phyloP scores from a whole-genome alignment of 2,113 vertebrate genomes.

The Synchiropus splendidus region DNA sequence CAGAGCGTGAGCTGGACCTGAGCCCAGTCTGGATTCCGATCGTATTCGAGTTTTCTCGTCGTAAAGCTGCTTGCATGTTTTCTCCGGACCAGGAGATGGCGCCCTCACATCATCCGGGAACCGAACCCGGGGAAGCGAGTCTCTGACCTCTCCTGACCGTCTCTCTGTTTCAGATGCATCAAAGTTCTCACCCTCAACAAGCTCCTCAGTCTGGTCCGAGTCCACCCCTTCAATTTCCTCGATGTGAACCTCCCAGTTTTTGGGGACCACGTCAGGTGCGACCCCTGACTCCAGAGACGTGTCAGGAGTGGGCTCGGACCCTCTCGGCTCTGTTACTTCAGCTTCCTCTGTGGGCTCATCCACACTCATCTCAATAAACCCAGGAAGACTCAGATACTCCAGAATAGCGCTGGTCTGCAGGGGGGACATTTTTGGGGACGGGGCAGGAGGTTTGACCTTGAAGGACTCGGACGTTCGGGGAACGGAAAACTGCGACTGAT shows the following conservation, averaged over 20 bases:
- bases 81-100: constrained; percentile 24
- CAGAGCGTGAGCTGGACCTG: constrained; percentile 41
- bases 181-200: constrained; percentile 8
- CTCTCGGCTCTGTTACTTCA: constrained; percentile 24
- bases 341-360: constrained; percentile 61
- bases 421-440: constrained; percentile 52
- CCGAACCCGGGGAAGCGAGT: constrained; percentile 26
- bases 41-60: constrained; percentile 44
- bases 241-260: constrained; percentile 57
- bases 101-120: constrained; percentile 35
- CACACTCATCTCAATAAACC: constrained; percentile 76
- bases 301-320: constrained; percentile 19
- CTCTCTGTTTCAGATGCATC: constrained; percentile 13
- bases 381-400: constrained; percentile 70
- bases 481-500: constrained; percentile 61
- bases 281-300: constrained; percentile 30
- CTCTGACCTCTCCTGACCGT: constrained; percentile 16
- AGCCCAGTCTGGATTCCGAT: constrained; percentile 27
- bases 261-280: constrained; percentile 63
- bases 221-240: constrained; percentile 24
- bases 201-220: constrained; percentile 14
- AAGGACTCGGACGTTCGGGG: constrained; percentile 52
- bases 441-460: constrained; percentile 39
- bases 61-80: constrained; percentile 51
- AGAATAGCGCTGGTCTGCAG: constrained; percentile 69